Conservation (phyloP, 2,888 invertebrate species). For the Antitype chi region DNA sequence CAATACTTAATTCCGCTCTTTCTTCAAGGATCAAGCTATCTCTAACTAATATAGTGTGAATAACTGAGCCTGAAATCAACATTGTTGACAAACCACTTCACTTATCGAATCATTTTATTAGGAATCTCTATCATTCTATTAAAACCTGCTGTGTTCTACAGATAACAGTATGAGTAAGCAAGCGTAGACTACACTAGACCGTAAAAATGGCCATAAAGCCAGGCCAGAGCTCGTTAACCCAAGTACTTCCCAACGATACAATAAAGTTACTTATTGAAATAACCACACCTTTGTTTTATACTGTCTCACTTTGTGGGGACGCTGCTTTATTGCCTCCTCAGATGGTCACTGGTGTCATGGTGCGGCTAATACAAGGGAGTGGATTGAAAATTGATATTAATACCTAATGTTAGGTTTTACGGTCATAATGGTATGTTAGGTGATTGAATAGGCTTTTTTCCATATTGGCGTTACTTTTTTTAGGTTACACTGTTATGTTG, state of each 20-base stretch:
- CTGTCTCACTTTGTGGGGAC: slow-evolving; percentile 55
- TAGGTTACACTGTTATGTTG: background rate
- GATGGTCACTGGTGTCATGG: slow-evolving; percentile 39
- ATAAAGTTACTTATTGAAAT: slow-evolving; percentile 85
- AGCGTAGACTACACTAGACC: slow-evolving; percentile 69
- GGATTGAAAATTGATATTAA: slow-evolving; percentile 60
- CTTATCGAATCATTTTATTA: slow-evolving; percentile 56
- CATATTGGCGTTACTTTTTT: slow-evolving; percentile 3
- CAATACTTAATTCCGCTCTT: background rate
- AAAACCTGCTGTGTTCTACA: slow-evolving; percentile 64
- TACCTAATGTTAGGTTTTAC: slow-evolving; percentile 27
- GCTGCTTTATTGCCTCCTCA: slow-evolving; percentile 62
- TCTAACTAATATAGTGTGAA: background rate
- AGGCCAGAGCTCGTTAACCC: slow-evolving; percentile 78
- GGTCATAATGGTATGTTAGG: background rate
- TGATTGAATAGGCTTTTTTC: slow-evolving; percentile 15
- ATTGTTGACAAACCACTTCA: slow-evolving; percentile 50
- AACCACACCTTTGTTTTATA: slow-evolving; percentile 76
- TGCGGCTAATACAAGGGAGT: slow-evolving; percentile 37
- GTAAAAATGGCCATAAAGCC: slow-evolving; percentile 81
- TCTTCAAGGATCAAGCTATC: background rate
- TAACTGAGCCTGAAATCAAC: slow-evolving; percentile 9
- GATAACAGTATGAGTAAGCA: slow-evolving; percentile 72
- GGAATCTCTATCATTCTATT: slow-evolving; percentile 65
- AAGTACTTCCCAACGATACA: slow-evolving; percentile 79